Conservation (phyloP, 2,113 vertebrate species). For the Myrmecobius fasciatus region DNA sequence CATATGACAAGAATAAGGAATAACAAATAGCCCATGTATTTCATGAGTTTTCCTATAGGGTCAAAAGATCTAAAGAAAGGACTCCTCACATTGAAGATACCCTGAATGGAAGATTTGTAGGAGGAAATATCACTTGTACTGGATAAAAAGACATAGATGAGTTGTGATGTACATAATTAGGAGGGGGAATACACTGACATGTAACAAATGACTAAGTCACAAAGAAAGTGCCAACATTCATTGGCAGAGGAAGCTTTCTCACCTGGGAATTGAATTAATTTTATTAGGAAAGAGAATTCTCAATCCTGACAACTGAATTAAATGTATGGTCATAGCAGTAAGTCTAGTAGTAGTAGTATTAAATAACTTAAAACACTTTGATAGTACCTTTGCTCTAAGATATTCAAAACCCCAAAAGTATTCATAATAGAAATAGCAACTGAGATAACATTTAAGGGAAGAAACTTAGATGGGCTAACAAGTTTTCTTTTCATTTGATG, state of each 20-base stretch:
- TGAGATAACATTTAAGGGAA: conserved; percentile 56
- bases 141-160: neutral
- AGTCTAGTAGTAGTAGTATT: neutral
- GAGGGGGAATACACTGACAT: neutral
- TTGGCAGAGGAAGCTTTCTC: neutral
- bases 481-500: conserved; percentile 51
- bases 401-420: conserved; percentile 32
- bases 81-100: neutral
- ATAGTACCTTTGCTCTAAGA: neutral
- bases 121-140: neutral
- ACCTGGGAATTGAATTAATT: neutral
- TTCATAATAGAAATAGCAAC: conserved; percentile 48
- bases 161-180: neutral
- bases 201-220: neutral
- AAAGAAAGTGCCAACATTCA: neutral
- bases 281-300: too few relatives aligned
- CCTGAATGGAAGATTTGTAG: neutral
- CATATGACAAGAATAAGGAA: neutral
- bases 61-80: neutral
- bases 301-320: neutral
- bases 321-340: neutral
- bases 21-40: neutral
- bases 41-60: neutral
- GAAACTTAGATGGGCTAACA: conserved; percentile 25
- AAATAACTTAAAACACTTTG: neutral